These are phyloP conservation scores for Argynnis bischoffii DNA, from an alignment of 2,888 invertebrate genomes.

Conservation along the genomic window DNA sequence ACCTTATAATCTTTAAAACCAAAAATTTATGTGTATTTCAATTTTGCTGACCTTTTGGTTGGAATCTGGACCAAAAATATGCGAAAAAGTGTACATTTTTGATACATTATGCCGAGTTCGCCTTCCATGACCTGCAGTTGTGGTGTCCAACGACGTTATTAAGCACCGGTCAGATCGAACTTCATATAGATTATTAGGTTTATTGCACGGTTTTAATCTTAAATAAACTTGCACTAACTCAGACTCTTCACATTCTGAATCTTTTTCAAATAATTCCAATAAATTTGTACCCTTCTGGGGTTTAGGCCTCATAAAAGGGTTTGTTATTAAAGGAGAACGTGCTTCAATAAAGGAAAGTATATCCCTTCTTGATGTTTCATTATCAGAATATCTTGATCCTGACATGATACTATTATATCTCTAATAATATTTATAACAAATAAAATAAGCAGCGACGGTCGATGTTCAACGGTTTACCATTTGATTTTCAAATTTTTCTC, in stretches of 20 bases:
- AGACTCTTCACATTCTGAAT: slow-evolving; percentile 63
- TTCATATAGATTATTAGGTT: slow-evolving; percentile 63
- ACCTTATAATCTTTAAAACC: no score
- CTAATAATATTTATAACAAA: slow-evolving; percentile 24
- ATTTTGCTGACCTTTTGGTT: slow-evolving; percentile 62
- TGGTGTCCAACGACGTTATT: slow-evolving; percentile 66
- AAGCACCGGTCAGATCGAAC: slow-evolving; percentile 65
- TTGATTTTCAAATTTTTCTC: slow-evolving; percentile 30
- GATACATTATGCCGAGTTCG: slow-evolving; percentile 74
- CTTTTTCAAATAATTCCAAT: slow-evolving; percentile 67
- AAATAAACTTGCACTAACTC: slow-evolving; percentile 80
- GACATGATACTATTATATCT: slow-evolving; percentile 43
- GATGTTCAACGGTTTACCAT: slow-evolving; percentile 31
- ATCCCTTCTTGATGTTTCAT: slow-evolving; percentile 58
- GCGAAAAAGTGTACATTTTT: slow-evolving; percentile 74
- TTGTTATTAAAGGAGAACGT: slow-evolving; percentile 67
- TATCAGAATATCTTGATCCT: slow-evolving; percentile 60
- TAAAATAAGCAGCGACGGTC: slow-evolving; percentile 27
- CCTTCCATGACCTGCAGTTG: slow-evolving; percentile 67
- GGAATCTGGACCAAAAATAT: slow-evolving; percentile 65
- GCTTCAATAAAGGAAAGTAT: slow-evolving; percentile 78
- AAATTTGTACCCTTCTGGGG: slow-evolving; percentile 72
- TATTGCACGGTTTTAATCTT: slow-evolving; percentile 73
- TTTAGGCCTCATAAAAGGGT: slow-evolving; percentile 73
- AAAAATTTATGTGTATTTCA: neutral